phyloP scores from a whole-genome alignment of 2,797 vertebrate genomes.

The Hoplostethus atlanticus region DNA sequence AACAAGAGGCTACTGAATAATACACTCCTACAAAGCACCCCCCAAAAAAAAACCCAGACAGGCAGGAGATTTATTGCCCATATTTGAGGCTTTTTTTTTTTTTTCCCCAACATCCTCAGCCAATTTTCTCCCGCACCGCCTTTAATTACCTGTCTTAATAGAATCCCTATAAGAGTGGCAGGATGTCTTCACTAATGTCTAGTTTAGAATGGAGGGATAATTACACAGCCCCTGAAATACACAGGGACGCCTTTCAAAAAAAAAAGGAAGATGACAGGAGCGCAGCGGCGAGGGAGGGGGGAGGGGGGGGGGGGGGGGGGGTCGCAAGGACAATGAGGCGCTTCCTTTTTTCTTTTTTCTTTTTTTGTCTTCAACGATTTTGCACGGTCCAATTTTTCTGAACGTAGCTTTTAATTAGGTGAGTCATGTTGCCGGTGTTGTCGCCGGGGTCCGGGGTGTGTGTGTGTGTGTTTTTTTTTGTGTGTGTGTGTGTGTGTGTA shows the following conservation, averaged over 20 bases:
- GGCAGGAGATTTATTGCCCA: conserved; percentile 67
- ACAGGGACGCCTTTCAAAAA: conserved; percentile 57
- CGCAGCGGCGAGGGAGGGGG: background rate
- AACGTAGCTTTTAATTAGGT: conserved; percentile 72
- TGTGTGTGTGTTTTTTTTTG: conserved; percentile 20
- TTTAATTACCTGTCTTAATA: conserved; percentile 83
- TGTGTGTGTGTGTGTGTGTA: conserved; percentile 6
- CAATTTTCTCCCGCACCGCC: conserved; percentile 63
- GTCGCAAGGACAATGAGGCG: background rate
- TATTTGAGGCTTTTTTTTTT: conserved; percentile 65
- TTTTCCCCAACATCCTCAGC: conserved; percentile 51
- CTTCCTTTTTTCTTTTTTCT: conserved; percentile 12
- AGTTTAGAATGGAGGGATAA: conserved; percentile 68
- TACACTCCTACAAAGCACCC: conserved; percentile 62
- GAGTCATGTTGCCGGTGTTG: conserved; percentile 39
- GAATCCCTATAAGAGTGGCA: conserved; percentile 70
- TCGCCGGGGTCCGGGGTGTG: conserved; percentile 16
- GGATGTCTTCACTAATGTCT: conserved; percentile 77
- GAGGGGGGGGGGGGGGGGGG: background rate
- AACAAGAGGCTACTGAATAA: conserved; percentile 76
- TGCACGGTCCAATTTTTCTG: conserved; percentile 62
- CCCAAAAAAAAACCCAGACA: conserved; percentile 61
- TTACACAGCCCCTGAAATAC: conserved; percentile 64
- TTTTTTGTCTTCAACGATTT: conserved; percentile 32
- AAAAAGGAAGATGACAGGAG: conserved; percentile 24